phyloP scores from a whole-genome alignment of 1,140 invertebrate species.

The Apis dorsata region DNA sequence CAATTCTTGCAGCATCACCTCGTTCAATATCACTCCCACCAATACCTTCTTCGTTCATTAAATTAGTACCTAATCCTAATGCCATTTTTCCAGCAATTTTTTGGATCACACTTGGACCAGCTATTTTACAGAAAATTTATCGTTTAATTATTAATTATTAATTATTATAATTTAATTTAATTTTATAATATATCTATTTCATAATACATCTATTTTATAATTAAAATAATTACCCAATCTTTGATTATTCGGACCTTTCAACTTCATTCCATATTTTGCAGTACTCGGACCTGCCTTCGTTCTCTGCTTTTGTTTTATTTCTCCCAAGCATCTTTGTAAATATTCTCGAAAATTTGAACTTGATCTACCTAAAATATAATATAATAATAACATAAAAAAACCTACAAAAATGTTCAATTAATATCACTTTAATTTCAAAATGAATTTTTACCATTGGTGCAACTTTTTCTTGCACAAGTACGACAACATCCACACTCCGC shows the following conservation, averaged over 20 bases:
- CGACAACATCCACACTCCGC: slow-evolving; percentile 94
- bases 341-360: slow-evolving; percentile 82
- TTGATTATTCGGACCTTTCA: slow-evolving; percentile 76
- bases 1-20: slow-evolving; percentile 83
- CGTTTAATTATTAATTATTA: too few relatives aligned
- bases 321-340: slow-evolving; percentile 81
- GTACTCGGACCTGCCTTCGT: slow-evolving; percentile 76
- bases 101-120: slow-evolving; percentile 68
- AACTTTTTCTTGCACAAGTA: slow-evolving; percentile 89
- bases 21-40: slow-evolving; percentile 84
- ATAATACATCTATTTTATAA: neutral
- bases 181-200: neutral
- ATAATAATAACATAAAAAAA: slow-evolving; percentile 1
- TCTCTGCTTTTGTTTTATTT: slow-evolving; percentile 81
- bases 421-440: neutral
- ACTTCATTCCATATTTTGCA: slow-evolving; percentile 74
- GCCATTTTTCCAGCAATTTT: slow-evolving; percentile 67
- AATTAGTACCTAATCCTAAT: slow-evolving; percentile 61
- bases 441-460: slow-evolving; percentile 77
- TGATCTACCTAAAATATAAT: slow-evolving; percentile 73
- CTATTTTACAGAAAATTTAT: slow-evolving; percentile 51
- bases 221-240: slow-evolving; percentile 63
- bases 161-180: neutral
- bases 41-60: slow-evolving; percentile 77
- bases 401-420: neutral